Evolutionary conservation across 2,113 vertebrate genomes (phyloP).

Genomic region (Monopterus albus): DNA sequence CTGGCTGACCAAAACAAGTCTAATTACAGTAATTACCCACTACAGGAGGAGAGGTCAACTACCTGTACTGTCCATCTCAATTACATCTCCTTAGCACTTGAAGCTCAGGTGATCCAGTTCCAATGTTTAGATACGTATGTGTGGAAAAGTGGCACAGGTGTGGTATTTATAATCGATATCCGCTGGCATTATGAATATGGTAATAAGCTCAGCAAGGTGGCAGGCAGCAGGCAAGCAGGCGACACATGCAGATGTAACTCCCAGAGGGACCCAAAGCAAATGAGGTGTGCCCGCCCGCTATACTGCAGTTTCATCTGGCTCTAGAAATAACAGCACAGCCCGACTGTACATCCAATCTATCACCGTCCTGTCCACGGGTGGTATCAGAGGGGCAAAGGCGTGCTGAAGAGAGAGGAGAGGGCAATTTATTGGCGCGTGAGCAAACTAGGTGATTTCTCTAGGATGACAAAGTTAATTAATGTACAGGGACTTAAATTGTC

Average conservation of each 20-base stretch:
- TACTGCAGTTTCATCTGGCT: conserved; percentile 76
- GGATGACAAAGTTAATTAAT: conserved; percentile 74
- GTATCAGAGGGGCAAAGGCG: conserved; percentile 61
- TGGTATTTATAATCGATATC: conserved; percentile 76
- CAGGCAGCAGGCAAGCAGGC: conserved; percentile 58
- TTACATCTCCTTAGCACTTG: conserved; percentile 25
- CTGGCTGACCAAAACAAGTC: conserved; percentile 48
- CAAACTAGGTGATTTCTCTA: conserved; percentile 61
- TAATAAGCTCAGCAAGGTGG: conserved; percentile 70
- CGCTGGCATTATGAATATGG: conserved; percentile 76
- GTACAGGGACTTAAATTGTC: conserved; percentile 62
- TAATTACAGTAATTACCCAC: conserved; percentile 62
- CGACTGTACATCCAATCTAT: conserved; percentile 71
- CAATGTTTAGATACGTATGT: conserved; percentile 22
- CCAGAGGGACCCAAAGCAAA: conserved; percentile 73
- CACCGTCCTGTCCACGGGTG: conserved; percentile 63
- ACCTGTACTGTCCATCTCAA: conserved; percentile 36
- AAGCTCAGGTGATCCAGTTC: conserved; percentile 12
- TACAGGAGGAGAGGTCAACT: conserved; percentile 40
- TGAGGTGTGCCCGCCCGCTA: conserved; percentile 75
- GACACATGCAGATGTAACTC: conserved; percentile 72
- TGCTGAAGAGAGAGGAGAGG: conserved; percentile 52
- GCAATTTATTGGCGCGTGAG: conserved; percentile 69
- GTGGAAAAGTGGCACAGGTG: conserved; percentile 74
- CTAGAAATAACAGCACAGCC: conserved; percentile 74